Conservation (phyloP, 2,888 invertebrate species). For the Teinopalpus imperialis region DNA sequence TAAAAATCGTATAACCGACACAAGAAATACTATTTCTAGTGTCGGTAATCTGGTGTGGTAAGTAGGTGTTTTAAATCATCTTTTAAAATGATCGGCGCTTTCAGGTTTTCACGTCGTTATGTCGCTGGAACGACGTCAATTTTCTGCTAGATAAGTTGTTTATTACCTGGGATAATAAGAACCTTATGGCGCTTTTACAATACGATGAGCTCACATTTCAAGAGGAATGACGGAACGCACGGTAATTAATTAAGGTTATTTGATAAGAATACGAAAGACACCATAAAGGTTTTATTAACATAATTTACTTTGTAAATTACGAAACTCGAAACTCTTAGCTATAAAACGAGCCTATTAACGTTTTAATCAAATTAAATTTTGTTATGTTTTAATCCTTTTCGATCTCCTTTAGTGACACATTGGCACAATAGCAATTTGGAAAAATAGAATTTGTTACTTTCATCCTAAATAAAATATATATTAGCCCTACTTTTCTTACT, state of each 20-base stretch:
- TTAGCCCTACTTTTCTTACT: too few relatives aligned
- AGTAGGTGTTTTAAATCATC: not conserved
- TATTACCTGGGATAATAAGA: conserved; percentile 17
- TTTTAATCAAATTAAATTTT: conserved; percentile 12
- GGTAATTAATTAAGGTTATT: conserved; percentile 26
- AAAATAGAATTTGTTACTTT: too few relatives aligned
- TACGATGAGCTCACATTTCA: conserved; percentile 11
- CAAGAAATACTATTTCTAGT: too few relatives aligned
- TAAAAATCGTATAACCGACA: too few relatives aligned
- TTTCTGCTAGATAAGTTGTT: conserved; percentile 14
- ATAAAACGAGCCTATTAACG: conserved; percentile 1
- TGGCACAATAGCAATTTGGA: too few relatives aligned
- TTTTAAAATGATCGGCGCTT: not conserved
- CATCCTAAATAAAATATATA: too few relatives aligned
- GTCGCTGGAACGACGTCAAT: not conserved
- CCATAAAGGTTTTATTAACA: conserved; percentile 18
- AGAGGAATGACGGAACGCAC: not conserved
- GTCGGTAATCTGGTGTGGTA: too few relatives aligned
- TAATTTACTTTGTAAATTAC: conserved; percentile 19
- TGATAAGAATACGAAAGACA: conserved; percentile 13
- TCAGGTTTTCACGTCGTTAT: not conserved
- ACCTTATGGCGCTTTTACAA: conserved; percentile 15
- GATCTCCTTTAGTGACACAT: too few relatives aligned
- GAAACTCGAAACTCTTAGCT: conserved; percentile 7
- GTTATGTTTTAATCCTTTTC: too few relatives aligned